A percentile compares a stretch with the other conserved stretches of the same genome.
phyloP scores from a whole-genome alignment of 2,113 vertebrate species.

The Rhinopomastus cyanomelas region DNA sequence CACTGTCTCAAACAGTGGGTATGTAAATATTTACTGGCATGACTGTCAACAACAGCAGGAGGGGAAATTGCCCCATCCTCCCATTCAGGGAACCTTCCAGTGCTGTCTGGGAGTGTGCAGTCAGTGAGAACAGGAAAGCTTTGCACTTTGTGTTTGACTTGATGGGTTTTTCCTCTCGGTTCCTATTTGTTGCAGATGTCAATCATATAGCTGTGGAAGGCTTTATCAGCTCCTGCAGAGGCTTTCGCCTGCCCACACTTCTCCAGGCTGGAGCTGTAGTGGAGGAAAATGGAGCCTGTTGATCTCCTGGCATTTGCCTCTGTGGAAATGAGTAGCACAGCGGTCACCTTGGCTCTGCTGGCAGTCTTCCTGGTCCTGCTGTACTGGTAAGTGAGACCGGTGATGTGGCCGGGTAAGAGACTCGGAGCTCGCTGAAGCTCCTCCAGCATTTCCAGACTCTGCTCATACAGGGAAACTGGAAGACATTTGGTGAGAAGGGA shows the following conservation, averaged over 20 bases:
- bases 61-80: constrained; percentile 65
- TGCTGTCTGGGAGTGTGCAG: constrained; percentile 52
- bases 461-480: not conserved
- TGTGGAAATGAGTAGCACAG: constrained; percentile 39
- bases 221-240: constrained; percentile 24
- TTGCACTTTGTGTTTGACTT: constrained; percentile 2
- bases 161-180: not conserved
- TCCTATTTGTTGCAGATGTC: constrained; percentile 46
- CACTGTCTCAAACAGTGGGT: constrained; percentile 31
- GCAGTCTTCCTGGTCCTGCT: constrained; percentile 78
- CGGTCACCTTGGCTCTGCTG: constrained; percentile 74
- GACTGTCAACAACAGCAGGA: constrained; percentile 42
- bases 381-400: constrained; percentile 78
- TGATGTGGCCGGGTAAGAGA: not conserved
- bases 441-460: not conserved
- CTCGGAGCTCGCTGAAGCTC: not conserved
- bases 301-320: constrained; percentile 50
- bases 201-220: constrained; percentile 4
- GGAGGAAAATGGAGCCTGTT: constrained; percentile 53
- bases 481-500: not conserved
- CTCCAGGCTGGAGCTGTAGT: not conserved
- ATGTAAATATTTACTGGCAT: constrained; percentile 76
- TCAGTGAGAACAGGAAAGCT: constrained; percentile 27
- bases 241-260: not conserved
- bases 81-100: constrained; percentile 47